These are phyloP conservation scores for Cybosia mesomella DNA, from an alignment of 2,888 invertebrate genomes.

Conservation along the genomic window DNA sequence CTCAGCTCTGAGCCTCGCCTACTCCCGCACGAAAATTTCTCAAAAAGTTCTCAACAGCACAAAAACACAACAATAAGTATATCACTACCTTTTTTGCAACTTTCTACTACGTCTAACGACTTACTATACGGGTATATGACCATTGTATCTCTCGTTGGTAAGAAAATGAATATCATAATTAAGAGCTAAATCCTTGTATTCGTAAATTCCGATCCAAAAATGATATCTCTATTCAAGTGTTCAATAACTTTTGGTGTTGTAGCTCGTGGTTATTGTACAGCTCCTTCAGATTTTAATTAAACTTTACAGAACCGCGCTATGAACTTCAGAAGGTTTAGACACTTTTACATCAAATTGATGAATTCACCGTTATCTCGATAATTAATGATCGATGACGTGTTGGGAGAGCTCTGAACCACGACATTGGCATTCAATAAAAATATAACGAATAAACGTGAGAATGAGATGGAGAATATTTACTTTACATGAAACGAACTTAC, in stretches of 20 bases:
- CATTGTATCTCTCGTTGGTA: neutral
- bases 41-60: no score
- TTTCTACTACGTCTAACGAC: no score
- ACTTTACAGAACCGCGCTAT: conserved; percentile 32
- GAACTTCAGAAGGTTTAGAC: conserved; percentile 37
- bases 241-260: conserved; percentile 33
- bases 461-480: conserved; percentile 30
- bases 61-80: no score
- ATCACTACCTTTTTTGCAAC: no score
- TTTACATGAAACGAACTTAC: conserved; percentile 27
- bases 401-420: conserved; percentile 24
- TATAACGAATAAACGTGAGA: conserved; percentile 36
- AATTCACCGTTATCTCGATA: conserved; percentile 38
- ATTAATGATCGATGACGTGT: conserved; percentile 36
- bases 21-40: no score
- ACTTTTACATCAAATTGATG: conserved; percentile 34
- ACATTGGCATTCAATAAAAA: conserved; percentile 34
- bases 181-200: conserved; percentile 13
- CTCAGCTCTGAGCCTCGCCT: no score
- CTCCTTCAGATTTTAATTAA: conserved; percentile 48
- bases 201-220: conserved; percentile 18
- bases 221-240: conserved; percentile 31
- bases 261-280: conserved; percentile 28
- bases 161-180: neutral
- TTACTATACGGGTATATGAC: no score